Conservation (phyloP, 1,140 invertebrate species). For the Mactra quadrangularis region DNA sequence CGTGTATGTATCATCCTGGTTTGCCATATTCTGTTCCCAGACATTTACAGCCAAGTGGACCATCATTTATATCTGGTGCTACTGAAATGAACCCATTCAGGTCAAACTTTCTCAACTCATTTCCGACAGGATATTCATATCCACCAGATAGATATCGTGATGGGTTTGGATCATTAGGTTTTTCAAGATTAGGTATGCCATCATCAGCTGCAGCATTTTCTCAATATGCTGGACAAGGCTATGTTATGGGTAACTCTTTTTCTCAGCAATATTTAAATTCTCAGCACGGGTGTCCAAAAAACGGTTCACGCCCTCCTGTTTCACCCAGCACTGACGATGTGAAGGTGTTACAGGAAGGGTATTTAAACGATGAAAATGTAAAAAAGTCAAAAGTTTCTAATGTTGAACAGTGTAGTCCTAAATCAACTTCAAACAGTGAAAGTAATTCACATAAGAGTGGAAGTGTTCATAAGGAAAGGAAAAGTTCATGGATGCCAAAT, state of each 20-base stretch:
- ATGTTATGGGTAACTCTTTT: constrained; percentile 58
- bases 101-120: constrained; percentile 64
- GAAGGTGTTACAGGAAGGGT: constrained; percentile 72
- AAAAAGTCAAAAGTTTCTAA: constrained; percentile 5
- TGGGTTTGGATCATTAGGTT: constrained; percentile 54
- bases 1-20: constrained; percentile 64
- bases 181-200: constrained; percentile 59
- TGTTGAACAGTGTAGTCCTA: constrained; percentile 15
- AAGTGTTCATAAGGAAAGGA: neutral
- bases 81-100: constrained; percentile 67
- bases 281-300: constrained; percentile 73
- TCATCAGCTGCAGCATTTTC: constrained; percentile 57
- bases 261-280: constrained; percentile 62
- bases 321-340: constrained; percentile 70
- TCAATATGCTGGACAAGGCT: constrained; percentile 61
- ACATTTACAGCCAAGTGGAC: constrained; percentile 65
- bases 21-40: constrained; percentile 54
- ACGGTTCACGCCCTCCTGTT: constrained; percentile 73
- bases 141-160: constrained; percentile 62
- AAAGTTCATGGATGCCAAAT: constrained; percentile 9
- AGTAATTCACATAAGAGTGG: constrained; percentile 4
- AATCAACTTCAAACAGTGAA: neutral
- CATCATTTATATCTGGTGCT: constrained; percentile 65
- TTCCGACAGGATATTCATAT: constrained; percentile 66
- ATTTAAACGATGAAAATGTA: constrained; percentile 50